Conservation (phyloP, 2,113 vertebrate genomes). For the Gallinago media region DNA sequence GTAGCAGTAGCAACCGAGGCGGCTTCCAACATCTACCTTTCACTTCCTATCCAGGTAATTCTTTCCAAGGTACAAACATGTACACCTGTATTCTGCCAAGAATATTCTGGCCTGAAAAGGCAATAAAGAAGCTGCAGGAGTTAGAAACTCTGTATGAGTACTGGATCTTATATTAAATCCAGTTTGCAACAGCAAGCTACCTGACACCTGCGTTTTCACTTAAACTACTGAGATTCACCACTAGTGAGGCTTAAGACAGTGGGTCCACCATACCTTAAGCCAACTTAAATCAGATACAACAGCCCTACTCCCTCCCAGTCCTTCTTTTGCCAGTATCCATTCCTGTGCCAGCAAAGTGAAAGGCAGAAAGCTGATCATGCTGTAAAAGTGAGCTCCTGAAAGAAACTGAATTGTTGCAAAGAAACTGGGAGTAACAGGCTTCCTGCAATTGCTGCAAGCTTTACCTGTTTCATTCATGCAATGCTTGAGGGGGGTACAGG, state of each 20-base stretch:
- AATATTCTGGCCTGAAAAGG: not conserved
- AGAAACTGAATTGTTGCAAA: not conserved
- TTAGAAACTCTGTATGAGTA: not conserved
- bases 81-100: not conserved
- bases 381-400: not conserved
- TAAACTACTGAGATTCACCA: not conserved
- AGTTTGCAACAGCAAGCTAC: not conserved
- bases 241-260: not conserved
- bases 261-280: not conserved
- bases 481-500: not conserved
- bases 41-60: not conserved
- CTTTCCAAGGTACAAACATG: not conserved
- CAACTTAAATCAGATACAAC: not conserved
- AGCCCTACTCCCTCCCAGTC: not conserved
- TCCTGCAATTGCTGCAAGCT: not conserved
- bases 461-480: not conserved
- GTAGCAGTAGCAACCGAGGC: not conserved
- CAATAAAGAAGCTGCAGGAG: not conserved
- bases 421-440: not conserved
- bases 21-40: not conserved
- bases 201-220: not conserved
- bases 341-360: not conserved
- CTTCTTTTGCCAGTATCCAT: not conserved
- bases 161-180: not conserved
- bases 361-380: not conserved